A percentile compares a stretch with the other conserved stretches of the same genome.
Conservation (phyloP, 1,140 invertebrate species). For the Neodiprion fabricii region DNA sequence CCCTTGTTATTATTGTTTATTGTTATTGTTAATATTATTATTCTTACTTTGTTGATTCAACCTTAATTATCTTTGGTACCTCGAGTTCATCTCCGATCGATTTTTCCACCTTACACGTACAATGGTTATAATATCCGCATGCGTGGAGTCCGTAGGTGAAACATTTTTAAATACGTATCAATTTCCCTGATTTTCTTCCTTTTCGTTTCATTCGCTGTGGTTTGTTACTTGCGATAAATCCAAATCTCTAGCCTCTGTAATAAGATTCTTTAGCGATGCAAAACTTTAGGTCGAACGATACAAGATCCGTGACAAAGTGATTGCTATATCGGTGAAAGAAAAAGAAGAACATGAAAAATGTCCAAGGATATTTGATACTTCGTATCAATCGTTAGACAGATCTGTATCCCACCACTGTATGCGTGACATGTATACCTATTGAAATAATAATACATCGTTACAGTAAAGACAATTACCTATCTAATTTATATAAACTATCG, state of each 20-base stretch:
- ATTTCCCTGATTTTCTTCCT: neutral
- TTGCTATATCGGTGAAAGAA: neutral
- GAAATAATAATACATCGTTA: neutral
- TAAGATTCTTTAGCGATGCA: neutral
- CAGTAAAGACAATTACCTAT: neutral
- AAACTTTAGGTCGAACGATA: neutral
- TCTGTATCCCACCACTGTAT: too few relatives aligned
- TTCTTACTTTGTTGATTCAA: conserved; percentile 36
- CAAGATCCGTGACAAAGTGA: neutral
- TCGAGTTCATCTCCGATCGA: conserved; percentile 24
- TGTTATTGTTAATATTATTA: conserved; percentile 5
- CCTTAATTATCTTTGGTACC: conserved; percentile 34
- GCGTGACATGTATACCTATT: neutral
- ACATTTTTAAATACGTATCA: conserved; percentile 21
- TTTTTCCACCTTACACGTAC: conserved; percentile 25
- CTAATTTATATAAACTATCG: too few relatives aligned
- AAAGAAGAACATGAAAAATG: neutral
- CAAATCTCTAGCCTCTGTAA: neutral
- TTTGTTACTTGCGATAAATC: neutral
- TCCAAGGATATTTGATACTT: too few relatives aligned
- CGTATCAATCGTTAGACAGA: too few relatives aligned
- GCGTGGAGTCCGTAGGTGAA: conserved; percentile 24
- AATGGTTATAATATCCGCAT: conserved; percentile 15
- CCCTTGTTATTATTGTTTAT: too few relatives aligned
- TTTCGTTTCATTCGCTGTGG: neutral